Conservation (phyloP, 1,140 invertebrate species). For the Pinna nobilis region DNA sequence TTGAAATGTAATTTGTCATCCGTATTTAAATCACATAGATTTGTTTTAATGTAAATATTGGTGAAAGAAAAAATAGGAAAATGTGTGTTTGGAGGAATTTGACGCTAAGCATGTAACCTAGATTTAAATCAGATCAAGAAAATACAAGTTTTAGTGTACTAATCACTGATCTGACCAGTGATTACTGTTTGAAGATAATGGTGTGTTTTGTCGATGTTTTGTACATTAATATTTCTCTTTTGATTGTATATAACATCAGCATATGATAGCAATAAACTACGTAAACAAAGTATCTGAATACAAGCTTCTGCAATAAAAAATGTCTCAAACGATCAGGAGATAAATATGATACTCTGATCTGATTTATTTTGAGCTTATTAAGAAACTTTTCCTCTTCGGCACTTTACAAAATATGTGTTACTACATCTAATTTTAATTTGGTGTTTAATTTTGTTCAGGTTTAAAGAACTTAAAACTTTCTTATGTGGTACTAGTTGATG, state of each 20-base stretch:
- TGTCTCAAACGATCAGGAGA: no score
- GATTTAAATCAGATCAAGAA: conserved; percentile 20
- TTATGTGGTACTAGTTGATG: no score
- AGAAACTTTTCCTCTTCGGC: no score
- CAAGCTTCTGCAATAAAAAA: no score
- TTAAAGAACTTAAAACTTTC: no score
- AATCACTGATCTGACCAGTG: neutral
- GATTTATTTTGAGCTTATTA: no score
- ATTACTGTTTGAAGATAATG: neutral
- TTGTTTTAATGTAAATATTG: conserved; percentile 29
- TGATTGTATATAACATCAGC: neutral
- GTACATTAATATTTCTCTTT: neutral
- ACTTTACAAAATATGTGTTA: no score
- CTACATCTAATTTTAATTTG: no score
- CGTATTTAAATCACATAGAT: conserved; percentile 28
- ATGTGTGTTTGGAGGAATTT: conserved; percentile 25
- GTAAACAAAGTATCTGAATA: no score
- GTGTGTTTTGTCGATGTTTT: neutral
- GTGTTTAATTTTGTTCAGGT: no score
- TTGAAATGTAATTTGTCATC: conserved; percentile 36
- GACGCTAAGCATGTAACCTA: conserved; percentile 1
- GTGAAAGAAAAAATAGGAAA: conserved; percentile 15
- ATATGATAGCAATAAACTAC: neutral
- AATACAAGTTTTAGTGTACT: neutral
- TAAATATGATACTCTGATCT: no score